A percentile compares a stretch with the other conserved stretches of the same genome.
phyloP scores from a whole-genome alignment of 2,113 vertebrate species.

The Sardina pilchardus region DNA sequence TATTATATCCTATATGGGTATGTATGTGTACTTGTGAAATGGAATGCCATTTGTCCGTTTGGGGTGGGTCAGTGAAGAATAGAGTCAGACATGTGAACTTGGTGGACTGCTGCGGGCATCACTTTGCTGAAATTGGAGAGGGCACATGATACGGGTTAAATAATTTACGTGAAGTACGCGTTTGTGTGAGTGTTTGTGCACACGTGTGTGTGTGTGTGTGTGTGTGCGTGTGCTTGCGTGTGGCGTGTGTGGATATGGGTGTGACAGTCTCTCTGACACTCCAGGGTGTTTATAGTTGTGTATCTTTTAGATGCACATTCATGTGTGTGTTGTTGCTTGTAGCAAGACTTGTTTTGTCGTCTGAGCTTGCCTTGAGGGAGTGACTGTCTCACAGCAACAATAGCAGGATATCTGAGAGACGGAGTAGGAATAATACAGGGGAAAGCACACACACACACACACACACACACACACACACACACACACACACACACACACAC shows the following conservation, averaged over 20 bases:
- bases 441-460: neutral
- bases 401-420: slow-evolving; percentile 7
- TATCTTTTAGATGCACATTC: neutral
- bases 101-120: neutral
- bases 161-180: neutral
- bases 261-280: slow-evolving; percentile 1
- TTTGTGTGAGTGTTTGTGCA: neutral
- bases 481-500: neutral
- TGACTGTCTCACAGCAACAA: neutral
- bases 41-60: neutral
- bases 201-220: neutral
- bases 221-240: neutral
- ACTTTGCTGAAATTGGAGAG: neutral
- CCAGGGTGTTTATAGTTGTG: neutral
- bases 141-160: slow-evolving; percentile 9
- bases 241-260: slow-evolving; percentile 1
- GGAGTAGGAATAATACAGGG: neutral
- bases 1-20: neutral
- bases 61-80: neutral
- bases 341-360: neutral
- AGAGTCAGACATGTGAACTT: slow-evolving; percentile 11
- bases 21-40: neutral
- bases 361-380: neutral
- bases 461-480: neutral
- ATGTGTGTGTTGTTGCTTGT: slow-evolving; percentile 8